Base-by-base conservation (phyloP, 2,113 vertebrate species). In the Xyrauchen texanus region DNA sequence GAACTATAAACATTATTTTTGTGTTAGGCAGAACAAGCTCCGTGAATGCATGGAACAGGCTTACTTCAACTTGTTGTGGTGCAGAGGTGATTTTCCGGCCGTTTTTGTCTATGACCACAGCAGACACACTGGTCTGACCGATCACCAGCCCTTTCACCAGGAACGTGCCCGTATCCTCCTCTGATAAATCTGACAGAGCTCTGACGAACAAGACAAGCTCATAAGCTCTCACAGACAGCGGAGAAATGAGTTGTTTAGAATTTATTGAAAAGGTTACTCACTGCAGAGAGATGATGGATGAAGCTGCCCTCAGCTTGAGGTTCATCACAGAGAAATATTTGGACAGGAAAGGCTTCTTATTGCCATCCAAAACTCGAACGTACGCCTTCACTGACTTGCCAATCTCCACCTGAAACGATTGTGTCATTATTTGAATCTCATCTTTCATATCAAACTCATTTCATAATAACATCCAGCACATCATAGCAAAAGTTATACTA, bases 11-110 rank as follows among this genome's bases (percentile, higher is more conserved):
- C 21, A 34, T 34, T 34, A 34, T 34, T 34, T 34, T 34, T 34
- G 21, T 34, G 4, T 52, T 10, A 52, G 11, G 11, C 52, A 53
- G 10, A 10, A 49, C 47, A 53, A 11, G 11, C 52, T 55, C 1
- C 21, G 7, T 49, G 6, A 8, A 7, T 49, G 7, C 21, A 2
- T 53, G 21, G 81, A n/a, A 76, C 44, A 46, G 13, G 52, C 53
- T 88, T 91, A 99, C 97, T 87, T 99, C 96, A 3, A 99, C 95
- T 76, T 94, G 93, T 77, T 96, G 95, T 0, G 95, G 95, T 10
- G 91, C 85, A 4, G 98, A 98, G 77, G 81, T 86, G 79, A 98
- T 90, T 80, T 88, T 95, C 79, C 86, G 93, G 44, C 93, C 94
- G 2, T 83, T 87, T 88, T 89, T 95, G 82, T 95, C 94, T 5